Percentiles rank a stretch among this genome's conserved stretches.
phyloP scores from a whole-genome alignment of 2,113 vertebrate genomes.

The Pseudolaguvia tuberculata region DNA sequence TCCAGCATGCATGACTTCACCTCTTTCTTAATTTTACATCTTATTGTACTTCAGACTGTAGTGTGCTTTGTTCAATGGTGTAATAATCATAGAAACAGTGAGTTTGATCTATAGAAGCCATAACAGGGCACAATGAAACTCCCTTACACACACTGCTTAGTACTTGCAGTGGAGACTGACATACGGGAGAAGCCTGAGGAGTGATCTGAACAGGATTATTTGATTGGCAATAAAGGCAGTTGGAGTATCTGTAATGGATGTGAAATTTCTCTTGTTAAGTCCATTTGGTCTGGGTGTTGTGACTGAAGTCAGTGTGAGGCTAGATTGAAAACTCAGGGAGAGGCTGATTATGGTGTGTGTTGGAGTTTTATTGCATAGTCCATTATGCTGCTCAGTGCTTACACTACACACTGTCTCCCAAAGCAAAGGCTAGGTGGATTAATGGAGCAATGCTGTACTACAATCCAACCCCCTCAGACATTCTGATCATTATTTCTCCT shows the following conservation, averaged over 20 bases:
- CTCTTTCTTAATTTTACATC: constrained; percentile 20
- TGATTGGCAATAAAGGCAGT: constrained; percentile 69
- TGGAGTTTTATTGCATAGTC: constrained; percentile 64
- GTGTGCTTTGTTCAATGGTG: constrained; percentile 52
- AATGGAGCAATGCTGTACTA: constrained; percentile 49
- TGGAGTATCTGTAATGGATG: constrained; percentile 65
- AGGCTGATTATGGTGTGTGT: constrained; percentile 57
- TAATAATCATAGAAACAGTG: constrained; percentile 58
- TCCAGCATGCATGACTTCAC: constrained; percentile 11
- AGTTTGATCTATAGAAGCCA: constrained; percentile 59
- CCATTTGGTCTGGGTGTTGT: constrained; percentile 61
- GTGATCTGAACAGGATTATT: constrained; percentile 62
- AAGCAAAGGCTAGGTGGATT: constrained; percentile 58
- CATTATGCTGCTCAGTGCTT: constrained; percentile 65
- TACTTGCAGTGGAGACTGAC: constrained; percentile 47
- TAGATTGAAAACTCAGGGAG: constrained; percentile 65
- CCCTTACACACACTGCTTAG: constrained; percentile 46
- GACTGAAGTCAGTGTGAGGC: constrained; percentile 60
- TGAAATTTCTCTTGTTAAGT: constrained; percentile 59
- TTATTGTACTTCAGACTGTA: constrained; percentile 33
- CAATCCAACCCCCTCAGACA: constrained; percentile 44
- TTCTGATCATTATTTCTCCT: constrained; percentile 40
- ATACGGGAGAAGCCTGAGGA: constrained; percentile 57
- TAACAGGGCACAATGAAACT: constrained; percentile 48
- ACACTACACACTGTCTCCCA: constrained; percentile 57